Evolutionary conservation across 2,888 invertebrate species (phyloP).

Genomic region (Tanaodytes sp.): DNA sequence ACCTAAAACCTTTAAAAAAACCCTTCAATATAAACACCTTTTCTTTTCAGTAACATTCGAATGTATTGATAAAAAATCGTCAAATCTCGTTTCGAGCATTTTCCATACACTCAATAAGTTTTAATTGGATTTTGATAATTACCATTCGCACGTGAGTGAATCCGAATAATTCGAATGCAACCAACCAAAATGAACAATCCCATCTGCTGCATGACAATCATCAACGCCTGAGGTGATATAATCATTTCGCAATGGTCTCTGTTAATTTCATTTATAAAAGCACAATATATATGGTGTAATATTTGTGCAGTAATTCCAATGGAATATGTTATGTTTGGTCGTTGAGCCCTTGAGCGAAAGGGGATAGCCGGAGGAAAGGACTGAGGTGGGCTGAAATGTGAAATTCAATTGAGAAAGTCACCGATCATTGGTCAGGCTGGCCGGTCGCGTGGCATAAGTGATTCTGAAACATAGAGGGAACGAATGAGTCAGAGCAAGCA

Average conservation of each 20-base stretch:
- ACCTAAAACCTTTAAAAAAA: too few relatives aligned
- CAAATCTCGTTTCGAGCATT: too few relatives aligned
- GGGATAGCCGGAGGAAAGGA: slow-evolving; percentile 3
- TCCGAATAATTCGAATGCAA: too few relatives aligned
- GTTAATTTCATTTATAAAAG: slow-evolving; percentile 40
- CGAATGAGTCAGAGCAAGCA: slow-evolving; percentile 21
- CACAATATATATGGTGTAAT: slow-evolving; percentile 27
- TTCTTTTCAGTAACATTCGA: too few relatives aligned
- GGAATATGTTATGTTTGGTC: slow-evolving; percentile 26
- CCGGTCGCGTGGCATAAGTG: slow-evolving; percentile 47
- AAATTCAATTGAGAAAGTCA: slow-evolving; percentile 45
- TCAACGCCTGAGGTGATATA: slow-evolving; percentile 7
- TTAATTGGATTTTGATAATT: too few relatives aligned
- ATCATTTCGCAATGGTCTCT: slow-evolving; percentile 23
- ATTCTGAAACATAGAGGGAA: slow-evolving; percentile 51
- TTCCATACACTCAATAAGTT: too few relatives aligned
- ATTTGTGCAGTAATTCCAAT: slow-evolving; percentile 22
- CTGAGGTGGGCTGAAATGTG: slow-evolving; percentile 15
- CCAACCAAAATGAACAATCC: too few relatives aligned
- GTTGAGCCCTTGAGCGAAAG: slow-evolving; percentile 25
- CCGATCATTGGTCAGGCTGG: slow-evolving; percentile 43
- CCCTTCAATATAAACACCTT: too few relatives aligned
- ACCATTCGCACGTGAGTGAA: too few relatives aligned
- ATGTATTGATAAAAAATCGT: too few relatives aligned
- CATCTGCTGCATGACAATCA: too few relatives aligned